phyloP scores from a whole-genome alignment of 2,797 vertebrate species.

The Anomalospiza imberbis region DNA sequence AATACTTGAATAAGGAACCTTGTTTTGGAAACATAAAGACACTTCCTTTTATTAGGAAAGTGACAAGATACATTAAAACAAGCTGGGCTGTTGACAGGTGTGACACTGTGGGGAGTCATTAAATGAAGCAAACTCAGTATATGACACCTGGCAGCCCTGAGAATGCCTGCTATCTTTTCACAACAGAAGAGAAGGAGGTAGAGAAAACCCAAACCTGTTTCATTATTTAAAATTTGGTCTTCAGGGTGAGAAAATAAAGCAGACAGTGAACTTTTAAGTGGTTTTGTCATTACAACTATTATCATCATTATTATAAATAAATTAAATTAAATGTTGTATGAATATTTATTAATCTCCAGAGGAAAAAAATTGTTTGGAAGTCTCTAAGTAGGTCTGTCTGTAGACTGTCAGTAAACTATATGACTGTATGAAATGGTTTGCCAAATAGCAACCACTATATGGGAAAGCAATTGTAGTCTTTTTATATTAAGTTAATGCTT shows the following conservation, averaged over 20 bases:
- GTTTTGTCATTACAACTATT: background rate
- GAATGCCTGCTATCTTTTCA: background rate
- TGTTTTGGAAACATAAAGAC: background rate
- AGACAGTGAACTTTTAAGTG: background rate
- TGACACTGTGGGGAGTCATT: background rate
- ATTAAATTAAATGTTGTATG: background rate
- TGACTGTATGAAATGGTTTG: background rate
- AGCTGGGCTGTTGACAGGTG: background rate
- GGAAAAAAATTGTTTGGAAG: background rate
- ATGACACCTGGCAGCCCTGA: background rate
- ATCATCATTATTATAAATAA: background rate
- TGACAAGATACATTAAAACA: background rate
- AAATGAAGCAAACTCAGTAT: background rate
- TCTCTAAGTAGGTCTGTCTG: background rate
- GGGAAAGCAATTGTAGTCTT: fast-evolving
- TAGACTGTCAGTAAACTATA: background rate
- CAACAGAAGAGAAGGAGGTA: background rate
- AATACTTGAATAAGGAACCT: background rate
- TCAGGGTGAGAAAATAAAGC: background rate
- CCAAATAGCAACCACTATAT: background rate
- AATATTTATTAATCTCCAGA: background rate
- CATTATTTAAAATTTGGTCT: background rate
- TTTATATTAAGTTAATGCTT: fast-evolving
- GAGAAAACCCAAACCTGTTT: background rate
- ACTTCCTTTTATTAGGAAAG: background rate